phyloP scores from a whole-genome alignment of 2,797 vertebrate genomes.

The Diglossa cyanea region DNA sequence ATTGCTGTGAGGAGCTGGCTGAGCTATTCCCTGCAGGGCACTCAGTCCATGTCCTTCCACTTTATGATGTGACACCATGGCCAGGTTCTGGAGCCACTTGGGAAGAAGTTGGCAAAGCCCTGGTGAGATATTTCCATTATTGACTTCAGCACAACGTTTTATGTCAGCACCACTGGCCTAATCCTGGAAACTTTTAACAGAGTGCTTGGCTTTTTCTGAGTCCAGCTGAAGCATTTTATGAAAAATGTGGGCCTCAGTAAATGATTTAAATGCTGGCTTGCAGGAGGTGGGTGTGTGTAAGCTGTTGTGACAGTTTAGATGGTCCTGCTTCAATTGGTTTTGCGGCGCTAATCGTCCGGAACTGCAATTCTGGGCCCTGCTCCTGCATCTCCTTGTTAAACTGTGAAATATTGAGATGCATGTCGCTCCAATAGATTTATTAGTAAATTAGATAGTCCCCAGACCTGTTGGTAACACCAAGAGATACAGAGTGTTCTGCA shows the following conservation, averaged over 20 bases:
- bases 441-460: slow-evolving; percentile 30
- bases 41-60: rapidly evolving
- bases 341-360: neutral
- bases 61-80: neutral
- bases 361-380: neutral
- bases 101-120: neutral
- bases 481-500: neutral
- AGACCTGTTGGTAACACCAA: neutral
- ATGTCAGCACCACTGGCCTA: rapidly evolving
- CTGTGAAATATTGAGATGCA: neutral
- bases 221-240: neutral
- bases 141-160: rapidly evolving
- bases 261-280: slow-evolving; percentile 21
- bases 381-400: neutral
- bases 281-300: neutral
- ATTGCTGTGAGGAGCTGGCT: neutral
- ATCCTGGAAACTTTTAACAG: neutral
- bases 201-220: neutral
- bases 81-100: neutral
- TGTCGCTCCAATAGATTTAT: neutral
- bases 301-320: slow-evolving; percentile 27
- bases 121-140: neutral
- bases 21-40: neutral
- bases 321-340: neutral
- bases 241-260: neutral